A percentile compares a stretch with the other conserved stretches of the same genome.
phyloP scores from a whole-genome alignment of 1,140 invertebrate genomes.

The Drosophila aff. region DNA sequence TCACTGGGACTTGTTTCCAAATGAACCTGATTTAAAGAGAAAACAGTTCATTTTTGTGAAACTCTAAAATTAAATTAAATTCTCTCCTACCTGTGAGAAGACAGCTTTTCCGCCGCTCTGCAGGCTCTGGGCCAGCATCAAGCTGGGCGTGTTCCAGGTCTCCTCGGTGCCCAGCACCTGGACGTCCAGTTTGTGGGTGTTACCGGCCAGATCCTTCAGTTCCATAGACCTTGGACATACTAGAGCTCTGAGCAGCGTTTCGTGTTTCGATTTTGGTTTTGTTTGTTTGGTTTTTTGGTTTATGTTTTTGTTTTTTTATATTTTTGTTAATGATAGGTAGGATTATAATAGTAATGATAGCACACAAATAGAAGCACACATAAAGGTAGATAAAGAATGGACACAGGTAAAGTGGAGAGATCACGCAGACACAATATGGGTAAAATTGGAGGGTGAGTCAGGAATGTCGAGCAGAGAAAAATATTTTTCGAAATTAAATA shows the following conservation, averaged over 20 bases:
- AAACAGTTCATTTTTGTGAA: constrained; percentile 44
- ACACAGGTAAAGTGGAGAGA: constrained; percentile 15
- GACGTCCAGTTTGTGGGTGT: constrained; percentile 89
- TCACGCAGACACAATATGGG: constrained; percentile 24
- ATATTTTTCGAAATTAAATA: background rate
- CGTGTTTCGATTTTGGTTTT: constrained; percentile 52
- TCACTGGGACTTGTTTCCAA: constrained; percentile 88
- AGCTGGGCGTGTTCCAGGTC: constrained; percentile 93
- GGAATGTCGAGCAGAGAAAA: constrained; percentile 15
- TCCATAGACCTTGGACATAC: constrained; percentile 86
- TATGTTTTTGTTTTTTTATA: constrained; percentile 23
- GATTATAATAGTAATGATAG: constrained; percentile 55
- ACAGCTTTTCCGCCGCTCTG: constrained; percentile 89
- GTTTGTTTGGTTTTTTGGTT: constrained; percentile 54
- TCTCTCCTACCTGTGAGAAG: constrained; percentile 90
- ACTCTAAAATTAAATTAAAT: fast-evolving
- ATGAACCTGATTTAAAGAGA: constrained; percentile 89
- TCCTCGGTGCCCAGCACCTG: constrained; percentile 92
- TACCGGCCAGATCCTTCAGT: constrained; percentile 88
- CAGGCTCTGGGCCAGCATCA: constrained; percentile 89
- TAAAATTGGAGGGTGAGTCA: constrained; percentile 13
- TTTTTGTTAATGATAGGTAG: constrained; percentile 55
- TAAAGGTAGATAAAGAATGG: constrained; percentile 38
- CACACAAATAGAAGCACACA: constrained; percentile 69
- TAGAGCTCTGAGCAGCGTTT: constrained; percentile 84